Conservation (phyloP, 2,113 vertebrate genomes). For the Macrotis lagotis region DNA sequence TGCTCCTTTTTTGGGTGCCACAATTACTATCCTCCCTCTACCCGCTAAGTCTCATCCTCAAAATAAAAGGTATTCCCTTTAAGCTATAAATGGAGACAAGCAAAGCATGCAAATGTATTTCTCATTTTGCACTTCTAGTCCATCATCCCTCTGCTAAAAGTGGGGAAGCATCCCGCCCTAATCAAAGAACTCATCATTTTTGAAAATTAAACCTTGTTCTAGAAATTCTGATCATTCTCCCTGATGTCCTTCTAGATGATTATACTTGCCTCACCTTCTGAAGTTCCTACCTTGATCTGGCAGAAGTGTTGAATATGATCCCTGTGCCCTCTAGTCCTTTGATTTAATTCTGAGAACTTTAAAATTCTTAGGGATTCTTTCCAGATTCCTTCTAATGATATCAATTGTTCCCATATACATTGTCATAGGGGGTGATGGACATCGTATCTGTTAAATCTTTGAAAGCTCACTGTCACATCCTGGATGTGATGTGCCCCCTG, state of each 20-base stretch:
- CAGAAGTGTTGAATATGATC: background rate
- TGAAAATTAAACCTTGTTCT: background rate
- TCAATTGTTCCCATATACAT: background rate
- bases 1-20: background rate
- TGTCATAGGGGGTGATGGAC: background rate
- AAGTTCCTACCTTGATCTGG: background rate
- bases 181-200: background rate
- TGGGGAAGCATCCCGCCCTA: background rate
- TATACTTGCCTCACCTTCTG: background rate
- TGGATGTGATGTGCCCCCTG: background rate
- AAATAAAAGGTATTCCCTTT: background rate
- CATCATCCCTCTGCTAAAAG: background rate
- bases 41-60: background rate
- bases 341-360: background rate
- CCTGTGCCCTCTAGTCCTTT: background rate
- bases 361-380: background rate
- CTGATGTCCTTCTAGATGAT: background rate
- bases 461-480: background rate
- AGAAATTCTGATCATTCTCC: background rate
- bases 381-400: background rate
- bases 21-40: background rate
- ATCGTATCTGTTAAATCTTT: background rate
- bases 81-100: background rate
- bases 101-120: background rate
- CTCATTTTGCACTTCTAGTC: background rate